Evolutionary conservation across 23 tunicate genomes (phyloP).

Genomic region (Phallusia fumigata): DNA sequence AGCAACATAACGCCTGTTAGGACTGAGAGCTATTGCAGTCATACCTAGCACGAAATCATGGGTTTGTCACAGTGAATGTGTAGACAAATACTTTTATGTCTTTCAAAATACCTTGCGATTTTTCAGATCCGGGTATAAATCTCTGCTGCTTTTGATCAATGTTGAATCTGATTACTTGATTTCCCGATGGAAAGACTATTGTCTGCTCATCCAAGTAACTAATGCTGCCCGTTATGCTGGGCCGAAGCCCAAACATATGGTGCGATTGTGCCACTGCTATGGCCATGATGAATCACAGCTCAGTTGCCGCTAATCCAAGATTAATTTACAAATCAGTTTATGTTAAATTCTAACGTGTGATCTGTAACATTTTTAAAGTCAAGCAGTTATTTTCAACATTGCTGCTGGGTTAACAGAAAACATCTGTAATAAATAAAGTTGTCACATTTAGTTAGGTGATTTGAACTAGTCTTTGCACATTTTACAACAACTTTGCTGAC

Average conservation of each 20-base stretch:
- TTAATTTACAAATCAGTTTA: not conserved
- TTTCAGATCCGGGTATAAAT: constrained; percentile 96
- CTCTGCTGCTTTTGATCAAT: constrained; percentile 94
- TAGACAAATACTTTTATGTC: too few species aligned
- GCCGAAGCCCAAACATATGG: constrained; percentile 86
- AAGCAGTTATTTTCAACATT: too few species aligned
- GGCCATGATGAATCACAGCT: constrained; percentile 54
- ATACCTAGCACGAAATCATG: constrained; percentile 51
- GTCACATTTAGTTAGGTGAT: too few species aligned
- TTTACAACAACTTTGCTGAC: too few species aligned
- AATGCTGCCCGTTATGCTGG: constrained; percentile 73
- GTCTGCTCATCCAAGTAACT: constrained; percentile 94
- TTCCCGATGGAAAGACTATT: constrained; percentile 92
- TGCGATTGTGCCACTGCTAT: constrained; percentile 96
- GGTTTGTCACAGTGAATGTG: too few species aligned
- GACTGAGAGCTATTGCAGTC: constrained; percentile 95
- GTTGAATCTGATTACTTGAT: constrained; percentile 92
- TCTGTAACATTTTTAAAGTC: too few species aligned
- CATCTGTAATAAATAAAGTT: too few species aligned
- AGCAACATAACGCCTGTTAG: constrained; percentile 87
- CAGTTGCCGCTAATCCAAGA: not conserved
- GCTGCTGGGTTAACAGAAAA: too few species aligned
- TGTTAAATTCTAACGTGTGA: too few species aligned
- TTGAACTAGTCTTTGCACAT: too few species aligned
- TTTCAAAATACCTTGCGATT: constrained; percentile 72